Base-by-base conservation (phyloP, 2,113 vertebrate species). In the Takifugu bimaculatus region DNA sequence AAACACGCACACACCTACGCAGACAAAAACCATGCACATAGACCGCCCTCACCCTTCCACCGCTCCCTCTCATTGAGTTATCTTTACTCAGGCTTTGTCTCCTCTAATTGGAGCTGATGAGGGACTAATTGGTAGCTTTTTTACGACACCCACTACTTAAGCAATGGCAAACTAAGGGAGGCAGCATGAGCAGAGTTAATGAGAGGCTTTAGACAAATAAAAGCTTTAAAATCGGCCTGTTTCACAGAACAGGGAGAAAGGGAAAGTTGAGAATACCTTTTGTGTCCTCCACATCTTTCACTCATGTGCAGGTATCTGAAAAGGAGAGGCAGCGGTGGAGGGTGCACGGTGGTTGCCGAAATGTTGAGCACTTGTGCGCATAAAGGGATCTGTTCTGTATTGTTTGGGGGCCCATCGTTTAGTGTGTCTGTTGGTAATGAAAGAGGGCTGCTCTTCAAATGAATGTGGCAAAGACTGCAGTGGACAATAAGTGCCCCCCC, bases 71-170 rank as follows among this genome's bases (percentile, higher is more conserved):
- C 93, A 92, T 90, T 82, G 90, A 95, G 93, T 96, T 98, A 97
- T 97, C 95, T 95, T 95, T 95, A 93, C 92, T 92, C 93, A 77
- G 92, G 90, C 86, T 97, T 98, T 99, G 95, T 98, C 94, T 95
- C 89, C 90, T 86, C 93, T 97, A 97, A 99, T 99, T 97, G 95
- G 93, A 96, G 93, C 93, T 98, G 96, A 99, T 97, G 95, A 96
- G 94, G 92, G 92, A 94, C 94, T 98, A 99, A 99, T 97, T 98
- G 95, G 94, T 93, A 90, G 91, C 91, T 93, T 94, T 94, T 90
- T 92, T 90, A 89, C 88, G 78, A 90, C 91, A 91, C 91, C 87
- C 84, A 81, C 87, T 90, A 88, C 94, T 96, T 93, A 92, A 94
- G 93, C 89, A 77, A 86, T 88, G 83, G 91, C 88, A 90, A 93